Evolutionary conservation across 2,797 vertebrate genomes (phyloP).

Genomic region (Hozukius guyotensis): DNA sequence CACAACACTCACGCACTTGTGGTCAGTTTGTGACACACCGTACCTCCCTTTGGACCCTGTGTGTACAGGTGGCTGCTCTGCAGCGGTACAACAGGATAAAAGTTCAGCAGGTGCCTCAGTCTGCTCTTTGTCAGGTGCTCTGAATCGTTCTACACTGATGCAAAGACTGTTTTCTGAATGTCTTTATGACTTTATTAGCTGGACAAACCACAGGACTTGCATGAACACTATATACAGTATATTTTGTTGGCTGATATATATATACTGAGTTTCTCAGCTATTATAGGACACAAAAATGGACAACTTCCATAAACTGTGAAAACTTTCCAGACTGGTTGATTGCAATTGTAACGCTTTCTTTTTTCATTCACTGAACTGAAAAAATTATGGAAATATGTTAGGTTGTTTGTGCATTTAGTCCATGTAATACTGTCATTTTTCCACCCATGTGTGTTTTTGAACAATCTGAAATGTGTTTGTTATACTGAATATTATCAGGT

Average conservation of each 20-base stretch:
- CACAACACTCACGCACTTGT: no score
- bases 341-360: no score
- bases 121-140: no score
- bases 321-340: no score
- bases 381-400: no score
- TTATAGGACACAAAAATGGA: neutral
- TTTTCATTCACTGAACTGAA: no score
- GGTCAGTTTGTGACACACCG: neutral
- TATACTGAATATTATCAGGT: neutral
- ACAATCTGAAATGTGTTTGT: neutral
- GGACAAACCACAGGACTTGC: neutral
- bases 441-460: neutral
- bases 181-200: neutral
- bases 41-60: neutral
- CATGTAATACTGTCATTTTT: neutral
- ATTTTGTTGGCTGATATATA: neutral
- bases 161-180: neutral
- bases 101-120: neutral
- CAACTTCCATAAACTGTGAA: no score
- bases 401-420: no score
- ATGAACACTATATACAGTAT: neutral
- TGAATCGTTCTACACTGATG: neutral
- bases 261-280: neutral
- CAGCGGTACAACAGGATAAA: neutral
- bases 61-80: neutral